A percentile compares a stretch with the other conserved stretches of the same genome.
phyloP scores from a whole-genome alignment of 1,140 invertebrate species.

The Heliconius himera region DNA sequence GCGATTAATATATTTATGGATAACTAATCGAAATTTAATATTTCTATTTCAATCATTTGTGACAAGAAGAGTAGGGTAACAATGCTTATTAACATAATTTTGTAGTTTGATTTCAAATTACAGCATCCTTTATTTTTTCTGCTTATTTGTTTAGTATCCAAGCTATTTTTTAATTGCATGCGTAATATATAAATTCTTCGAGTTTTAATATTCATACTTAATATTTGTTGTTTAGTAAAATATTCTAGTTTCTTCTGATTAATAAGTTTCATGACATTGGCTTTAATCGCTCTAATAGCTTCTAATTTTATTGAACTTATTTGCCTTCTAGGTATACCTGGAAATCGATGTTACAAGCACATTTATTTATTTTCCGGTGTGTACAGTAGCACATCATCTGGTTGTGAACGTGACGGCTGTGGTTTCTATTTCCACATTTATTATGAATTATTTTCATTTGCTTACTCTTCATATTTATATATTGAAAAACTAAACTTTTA shows the following conservation, averaged over 20 bases:
- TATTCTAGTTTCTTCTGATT: slow-evolving; percentile 60
- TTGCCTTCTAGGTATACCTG: slow-evolving; percentile 62
- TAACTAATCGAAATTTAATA: not conserved
- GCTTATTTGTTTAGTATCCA: slow-evolving; percentile 61
- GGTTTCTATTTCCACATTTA: too few relatives aligned
- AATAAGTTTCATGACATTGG: slow-evolving; percentile 62
- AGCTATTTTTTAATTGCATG: slow-evolving; percentile 62
- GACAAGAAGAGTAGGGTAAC: slow-evolving; percentile 22
- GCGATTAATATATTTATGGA: not conserved
- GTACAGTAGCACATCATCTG: too few relatives aligned
- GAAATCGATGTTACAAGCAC: not conserved
- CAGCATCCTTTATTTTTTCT: slow-evolving; percentile 34
- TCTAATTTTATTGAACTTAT: slow-evolving; percentile 67
- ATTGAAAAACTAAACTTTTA: too few relatives aligned
- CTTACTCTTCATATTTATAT: too few relatives aligned
- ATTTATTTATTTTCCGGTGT: too few relatives aligned
- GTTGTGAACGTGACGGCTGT: too few relatives aligned
- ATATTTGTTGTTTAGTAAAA: slow-evolving; percentile 71
- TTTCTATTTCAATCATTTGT: not conserved
- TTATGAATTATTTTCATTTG: too few relatives aligned
- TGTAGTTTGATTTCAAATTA: not conserved
- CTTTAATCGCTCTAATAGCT: slow-evolving; percentile 62
- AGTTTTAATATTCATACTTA: slow-evolving; percentile 63
- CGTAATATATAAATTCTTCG: slow-evolving; percentile 68
- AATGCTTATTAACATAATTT: slow-evolving; percentile 14